Base-by-base conservation (phyloP, 1,140 invertebrate species). In the Micrasema minimum region DNA sequence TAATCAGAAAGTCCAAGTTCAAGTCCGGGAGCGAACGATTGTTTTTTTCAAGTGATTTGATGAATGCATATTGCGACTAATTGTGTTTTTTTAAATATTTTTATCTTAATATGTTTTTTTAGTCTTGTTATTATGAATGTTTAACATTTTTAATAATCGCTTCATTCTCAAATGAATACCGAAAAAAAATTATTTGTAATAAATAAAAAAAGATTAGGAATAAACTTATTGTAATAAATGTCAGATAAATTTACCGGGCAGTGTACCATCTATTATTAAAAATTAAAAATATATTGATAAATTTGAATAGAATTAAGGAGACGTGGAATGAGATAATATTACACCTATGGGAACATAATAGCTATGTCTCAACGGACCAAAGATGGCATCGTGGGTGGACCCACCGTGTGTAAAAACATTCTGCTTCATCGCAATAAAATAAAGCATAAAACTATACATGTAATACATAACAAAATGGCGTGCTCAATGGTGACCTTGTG, bases 201-300 rank as follows among this genome's bases (percentile, higher is more conserved):
- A n/a, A n/a, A n/a, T n/a, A n/a, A n/a, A n/a, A n/a, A n/a, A n/a
- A n/a, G n/a, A n/a, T n/a, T n/a, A n/a, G n/a, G n/a, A n/a, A n/a
- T n/a, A n/a, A n/a, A n/a, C n/a, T n/a, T n/a, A n/a, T n/a, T n/a
- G n/a, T n/a, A n/a, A n/a, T n/a, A n/a, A n/a, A n/a, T n/a, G n/a
- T n/a, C n/a, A n/a, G n/a, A n/a, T 51, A 20, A 20, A 51, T 51
- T 51, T 51, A 23, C 16, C 48, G 16, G 11, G 48, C 12, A 20
- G 22, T 20, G 18, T 14, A 12, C 16, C 12, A 23, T 23, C 16
- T 51, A 51, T 51, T 51, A 51, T 51, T 51, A 51, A 51, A 51
- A 51, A 20, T 10, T 23, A 51, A 51, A 51, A 51, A 23, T 14
- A 51, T 51, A 51, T 51, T 51, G 48, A 51, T 51, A 51, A 51